Evolutionary conservation across 2,888 invertebrate species (phyloP).

Genomic region (Diadromus collaris): DNA sequence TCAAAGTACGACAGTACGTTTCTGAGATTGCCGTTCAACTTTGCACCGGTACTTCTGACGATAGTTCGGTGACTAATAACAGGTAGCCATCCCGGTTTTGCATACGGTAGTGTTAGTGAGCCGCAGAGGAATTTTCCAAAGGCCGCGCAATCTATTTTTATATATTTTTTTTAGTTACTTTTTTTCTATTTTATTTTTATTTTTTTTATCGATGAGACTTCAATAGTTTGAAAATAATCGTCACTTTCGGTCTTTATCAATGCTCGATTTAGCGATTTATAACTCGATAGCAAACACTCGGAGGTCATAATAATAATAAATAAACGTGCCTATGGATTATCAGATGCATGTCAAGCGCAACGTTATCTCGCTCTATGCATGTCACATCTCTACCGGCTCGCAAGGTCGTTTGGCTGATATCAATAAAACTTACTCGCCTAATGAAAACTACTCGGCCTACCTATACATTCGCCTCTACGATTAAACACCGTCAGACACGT

Average conservation of each 20-base stretch:
- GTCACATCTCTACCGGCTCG: background rate
- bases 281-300: constrained; percentile 23
- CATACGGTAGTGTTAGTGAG: background rate
- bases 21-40: background rate
- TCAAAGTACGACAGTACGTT: too few species aligned
- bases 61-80: background rate
- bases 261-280: background rate
- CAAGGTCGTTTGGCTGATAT: background rate
- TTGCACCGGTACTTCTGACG: background rate
- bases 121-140: constrained; percentile 46
- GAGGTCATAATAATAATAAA: constrained; percentile 36
- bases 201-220: too few species aligned
- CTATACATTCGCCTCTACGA: background rate
- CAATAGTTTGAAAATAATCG: constrained; percentile 18
- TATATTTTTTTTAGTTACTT: background rate
- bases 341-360: constrained; percentile 2
- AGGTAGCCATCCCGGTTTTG: background rate
- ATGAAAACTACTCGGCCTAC: background rate
- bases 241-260: constrained; percentile 15
- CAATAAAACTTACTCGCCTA: background rate
- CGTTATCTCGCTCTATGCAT: constrained; percentile 12
- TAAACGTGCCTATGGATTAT: background rate
- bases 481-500: background rate
- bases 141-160: constrained; percentile 20
- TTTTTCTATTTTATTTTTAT: too few species aligned